phyloP scores from a whole-genome alignment of 2,113 vertebrate species.

The Chloropsis cyanopogon region DNA sequence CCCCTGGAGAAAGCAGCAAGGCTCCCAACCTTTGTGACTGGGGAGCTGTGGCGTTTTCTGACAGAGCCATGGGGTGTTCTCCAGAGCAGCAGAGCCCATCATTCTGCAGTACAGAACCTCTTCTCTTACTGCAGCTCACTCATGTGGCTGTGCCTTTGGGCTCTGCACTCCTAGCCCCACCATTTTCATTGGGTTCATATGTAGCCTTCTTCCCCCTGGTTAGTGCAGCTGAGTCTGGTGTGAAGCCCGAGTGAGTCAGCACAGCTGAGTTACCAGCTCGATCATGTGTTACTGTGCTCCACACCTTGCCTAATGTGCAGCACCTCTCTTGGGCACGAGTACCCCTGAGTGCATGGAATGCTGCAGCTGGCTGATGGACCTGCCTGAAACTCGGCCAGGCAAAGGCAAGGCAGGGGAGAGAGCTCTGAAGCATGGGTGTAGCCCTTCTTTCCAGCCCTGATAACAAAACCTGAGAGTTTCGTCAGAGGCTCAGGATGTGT shows the following conservation, averaged over 20 bases:
- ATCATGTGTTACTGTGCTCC: neutral
- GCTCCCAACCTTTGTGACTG: fast-evolving
- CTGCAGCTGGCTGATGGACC: neutral
- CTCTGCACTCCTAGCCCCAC: neutral
- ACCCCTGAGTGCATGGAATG: fast-evolving
- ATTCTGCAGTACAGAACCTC: fast-evolving
- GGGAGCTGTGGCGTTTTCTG: neutral
- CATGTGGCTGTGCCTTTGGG: neutral
- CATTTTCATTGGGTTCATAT: neutral
- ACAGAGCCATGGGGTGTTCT: fast-evolving
- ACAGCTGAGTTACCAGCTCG: neutral
- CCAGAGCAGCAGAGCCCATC: neutral
- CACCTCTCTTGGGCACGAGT: neutral
- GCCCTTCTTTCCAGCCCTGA: neutral
- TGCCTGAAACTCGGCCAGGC: fast-evolving
- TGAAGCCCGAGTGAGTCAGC: neutral
- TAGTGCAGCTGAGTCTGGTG: neutral
- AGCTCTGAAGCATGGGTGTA: neutral
- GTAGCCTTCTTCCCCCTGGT: neutral
- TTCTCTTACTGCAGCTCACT: neutral
- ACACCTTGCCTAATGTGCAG: neutral
- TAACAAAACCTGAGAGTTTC: neutral
- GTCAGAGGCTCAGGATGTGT: neutral
- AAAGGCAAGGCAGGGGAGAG: neutral
- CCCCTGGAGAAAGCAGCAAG: neutral